Evolutionary conservation across 2,113 vertebrate genomes (phyloP).

Genomic region (Pseudorectes ferrugineus): DNA sequence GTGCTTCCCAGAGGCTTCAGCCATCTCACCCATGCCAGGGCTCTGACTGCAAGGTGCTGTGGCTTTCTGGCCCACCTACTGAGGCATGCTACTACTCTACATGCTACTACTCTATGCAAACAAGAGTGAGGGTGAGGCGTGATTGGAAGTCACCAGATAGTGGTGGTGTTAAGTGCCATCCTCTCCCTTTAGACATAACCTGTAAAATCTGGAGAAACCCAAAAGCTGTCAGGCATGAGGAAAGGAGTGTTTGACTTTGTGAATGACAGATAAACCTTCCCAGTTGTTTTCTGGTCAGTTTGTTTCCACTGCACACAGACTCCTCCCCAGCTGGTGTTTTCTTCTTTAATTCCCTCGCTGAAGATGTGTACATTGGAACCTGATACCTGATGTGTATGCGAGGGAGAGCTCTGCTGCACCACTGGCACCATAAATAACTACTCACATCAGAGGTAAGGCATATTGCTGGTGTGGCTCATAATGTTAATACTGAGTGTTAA

Average conservation of each 20-base stretch:
- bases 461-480: not conserved
- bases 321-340: not conserved
- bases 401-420: not conserved
- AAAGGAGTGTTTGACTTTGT: not conserved
- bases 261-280: not conserved
- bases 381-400: not conserved
- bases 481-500: constrained; percentile 8
- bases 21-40: not conserved
- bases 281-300: not conserved
- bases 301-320: not conserved
- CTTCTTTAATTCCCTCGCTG: not conserved
- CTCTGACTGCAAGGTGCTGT: not conserved
- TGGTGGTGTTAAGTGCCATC: not conserved
- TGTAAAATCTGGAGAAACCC: not conserved
- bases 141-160: not conserved
- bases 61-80: not conserved
- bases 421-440: constrained; percentile 3
- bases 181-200: not conserved
- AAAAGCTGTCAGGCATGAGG: not conserved
- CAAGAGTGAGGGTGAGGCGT: rapidly evolving
- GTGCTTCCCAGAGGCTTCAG: rapidly evolving
- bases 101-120: not conserved
- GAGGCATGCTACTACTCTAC: too few relatives aligned
- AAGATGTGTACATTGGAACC: not conserved
- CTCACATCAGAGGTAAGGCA: not conserved